Evolutionary conservation across 2,113 vertebrate genomes (phyloP).

Genomic region (Pseudopipra pipra): DNA sequence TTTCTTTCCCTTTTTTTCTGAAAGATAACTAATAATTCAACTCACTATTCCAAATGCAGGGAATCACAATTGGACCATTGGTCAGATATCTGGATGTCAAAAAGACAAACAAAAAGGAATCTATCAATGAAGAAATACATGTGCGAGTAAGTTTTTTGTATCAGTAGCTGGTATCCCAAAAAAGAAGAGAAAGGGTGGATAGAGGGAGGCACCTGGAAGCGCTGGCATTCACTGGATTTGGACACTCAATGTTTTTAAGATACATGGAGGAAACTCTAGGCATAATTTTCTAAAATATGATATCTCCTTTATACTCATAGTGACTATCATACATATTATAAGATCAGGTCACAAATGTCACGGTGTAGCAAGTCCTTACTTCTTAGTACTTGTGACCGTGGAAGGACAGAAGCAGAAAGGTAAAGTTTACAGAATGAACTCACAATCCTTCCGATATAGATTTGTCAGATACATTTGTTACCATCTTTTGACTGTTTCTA

Average conservation of each 20-base stretch:
- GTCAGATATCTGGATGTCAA: slow-evolving; percentile 91
- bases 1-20: not conserved
- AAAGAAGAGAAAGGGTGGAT: not conserved
- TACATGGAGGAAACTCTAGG: not conserved
- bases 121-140: slow-evolving; percentile 92
- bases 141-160: slow-evolving; percentile 77
- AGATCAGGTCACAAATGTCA: not conserved
- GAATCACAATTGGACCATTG: slow-evolving; percentile 91
- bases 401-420: not conserved
- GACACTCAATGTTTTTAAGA: not conserved
- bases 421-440: not conserved
- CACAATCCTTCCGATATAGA: not conserved
- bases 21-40: not conserved
- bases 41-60: slow-evolving; percentile 73
- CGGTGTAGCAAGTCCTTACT: not conserved
- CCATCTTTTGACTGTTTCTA: not conserved
- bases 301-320: not conserved
- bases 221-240: not conserved
- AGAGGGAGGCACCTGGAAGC: not conserved
- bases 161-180: not conserved
- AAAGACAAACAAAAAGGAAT: slow-evolving; percentile 89
- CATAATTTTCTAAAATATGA: not conserved
- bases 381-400: not conserved
- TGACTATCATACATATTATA: not conserved
- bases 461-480: not conserved